Percentiles rank a stretch among this genome's conserved stretches.
Evolutionary conservation across 1,140 invertebrate genomes (phyloP).

Genomic region (Oscheius sp.): DNA sequence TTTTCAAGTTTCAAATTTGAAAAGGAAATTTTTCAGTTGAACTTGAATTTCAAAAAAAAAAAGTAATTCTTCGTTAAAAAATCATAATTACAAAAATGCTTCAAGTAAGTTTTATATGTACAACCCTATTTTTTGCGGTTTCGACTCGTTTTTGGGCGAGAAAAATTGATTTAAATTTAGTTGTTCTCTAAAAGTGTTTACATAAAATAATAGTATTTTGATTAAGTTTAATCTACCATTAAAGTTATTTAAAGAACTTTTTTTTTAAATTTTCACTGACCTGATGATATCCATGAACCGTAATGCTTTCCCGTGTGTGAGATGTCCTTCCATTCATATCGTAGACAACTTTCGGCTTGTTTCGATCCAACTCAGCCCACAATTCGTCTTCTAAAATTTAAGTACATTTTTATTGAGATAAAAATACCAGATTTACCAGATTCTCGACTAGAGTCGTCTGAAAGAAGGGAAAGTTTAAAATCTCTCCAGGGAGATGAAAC

Average conservation of each 20-base stretch:
- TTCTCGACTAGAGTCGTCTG: not conserved
- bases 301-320: not conserved
- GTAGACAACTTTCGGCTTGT: not conserved
- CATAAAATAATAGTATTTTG: no score
- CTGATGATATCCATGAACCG: not conserved
- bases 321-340: not conserved
- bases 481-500: constrained; percentile 1
- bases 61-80: no score
- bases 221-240: no score
- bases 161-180: no score
- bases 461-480: not conserved
- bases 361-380: not conserved
- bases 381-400: not conserved
- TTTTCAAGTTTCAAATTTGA: no score
- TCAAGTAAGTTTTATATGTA: no score
- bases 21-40: no score
- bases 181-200: no score
- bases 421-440: not conserved
- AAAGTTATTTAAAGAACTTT: not conserved
- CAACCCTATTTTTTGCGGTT: no score
- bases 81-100: no score
- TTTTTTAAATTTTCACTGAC: not conserved
- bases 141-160: no score
- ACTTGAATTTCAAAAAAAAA: no score
- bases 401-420: not conserved